Conservation (phyloP, 2,797 vertebrate genomes). For the Peromyscus eremicus region DNA sequence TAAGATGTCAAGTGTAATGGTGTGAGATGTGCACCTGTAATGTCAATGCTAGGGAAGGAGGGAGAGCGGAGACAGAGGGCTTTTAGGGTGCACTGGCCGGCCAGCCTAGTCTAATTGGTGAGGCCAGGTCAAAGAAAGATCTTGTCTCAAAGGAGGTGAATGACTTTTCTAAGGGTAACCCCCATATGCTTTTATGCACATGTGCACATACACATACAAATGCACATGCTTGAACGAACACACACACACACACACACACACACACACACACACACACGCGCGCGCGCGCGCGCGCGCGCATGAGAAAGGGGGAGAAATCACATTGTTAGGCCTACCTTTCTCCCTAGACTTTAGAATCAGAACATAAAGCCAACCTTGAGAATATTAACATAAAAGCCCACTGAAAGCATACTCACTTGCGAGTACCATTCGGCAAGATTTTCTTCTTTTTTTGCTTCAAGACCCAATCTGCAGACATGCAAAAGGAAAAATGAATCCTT, state of each 20-base stretch:
- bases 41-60: not conserved
- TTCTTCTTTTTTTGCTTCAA: constrained; percentile 98
- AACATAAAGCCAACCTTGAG: not conserved
- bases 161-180: not conserved
- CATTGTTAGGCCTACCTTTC: not conserved
- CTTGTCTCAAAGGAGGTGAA: not conserved
- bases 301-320: no score
- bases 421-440: constrained; percentile 99
- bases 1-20: not conserved
- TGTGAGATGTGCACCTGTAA: not conserved
- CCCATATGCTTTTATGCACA: not conserved
- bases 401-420: constrained; percentile 89
- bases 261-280: no score
- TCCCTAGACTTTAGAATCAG: constrained; percentile 6
- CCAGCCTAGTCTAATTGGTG: not conserved
- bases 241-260: not conserved
- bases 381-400: constrained; percentile 64
- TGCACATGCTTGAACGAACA: not conserved
- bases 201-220: not conserved
- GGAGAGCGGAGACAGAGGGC: not conserved
- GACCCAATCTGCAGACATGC: constrained; percentile 91
- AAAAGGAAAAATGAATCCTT: constrained; percentile 64
- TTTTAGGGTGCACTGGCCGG: not conserved
- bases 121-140: not conserved
- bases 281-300: fast-evolving